Conservation (phyloP, 2,797 vertebrate species). For the Catostomus latipinnis region DNA sequence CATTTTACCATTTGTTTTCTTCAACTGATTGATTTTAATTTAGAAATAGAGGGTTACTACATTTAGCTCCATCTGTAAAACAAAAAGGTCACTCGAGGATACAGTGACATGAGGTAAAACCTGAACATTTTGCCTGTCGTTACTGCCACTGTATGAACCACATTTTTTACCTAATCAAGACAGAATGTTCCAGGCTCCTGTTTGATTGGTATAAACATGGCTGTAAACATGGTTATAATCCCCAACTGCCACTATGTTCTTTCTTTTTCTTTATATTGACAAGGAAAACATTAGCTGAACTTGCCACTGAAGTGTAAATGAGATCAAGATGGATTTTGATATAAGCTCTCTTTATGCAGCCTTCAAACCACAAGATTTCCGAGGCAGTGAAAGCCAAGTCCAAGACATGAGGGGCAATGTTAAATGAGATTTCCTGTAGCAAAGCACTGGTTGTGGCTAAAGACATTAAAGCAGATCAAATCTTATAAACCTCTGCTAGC, state of each 20-base stretch:
- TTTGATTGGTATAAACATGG: conserved; percentile 57
- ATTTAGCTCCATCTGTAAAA: conserved; percentile 49
- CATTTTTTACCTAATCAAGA: conserved; percentile 66
- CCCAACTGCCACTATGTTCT: conserved; percentile 56
- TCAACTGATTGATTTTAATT: conserved; percentile 36
- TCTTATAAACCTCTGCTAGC: conserved; percentile 75
- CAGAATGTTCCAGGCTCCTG: conserved; percentile 46
- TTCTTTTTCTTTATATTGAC: conserved; percentile 40
- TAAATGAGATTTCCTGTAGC: conserved; percentile 78
- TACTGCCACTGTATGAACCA: conserved; percentile 55
- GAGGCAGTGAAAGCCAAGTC: conserved; percentile 67
- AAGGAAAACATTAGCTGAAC: conserved; percentile 75
- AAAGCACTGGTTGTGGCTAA: conserved; percentile 76
- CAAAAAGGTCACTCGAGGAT: conserved; percentile 72
- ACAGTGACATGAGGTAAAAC: conserved; percentile 51
- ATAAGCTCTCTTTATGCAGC: conserved; percentile 73
- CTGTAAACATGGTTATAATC: background rate
- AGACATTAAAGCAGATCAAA: conserved; percentile 76
- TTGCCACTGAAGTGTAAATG: conserved; percentile 73
- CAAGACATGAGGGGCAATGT: conserved; percentile 72
- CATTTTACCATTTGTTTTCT: too few relatives aligned
- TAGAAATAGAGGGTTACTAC: conserved; percentile 44
- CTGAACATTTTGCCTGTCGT: conserved; percentile 67
- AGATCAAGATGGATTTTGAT: conserved; percentile 79
- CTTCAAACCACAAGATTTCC: conserved; percentile 69